Evolutionary conservation across 2,797 vertebrate genomes (phyloP), one percentile per base, ranked within the genome.

Genomic region (Scomberomorus guttatus): DNA sequence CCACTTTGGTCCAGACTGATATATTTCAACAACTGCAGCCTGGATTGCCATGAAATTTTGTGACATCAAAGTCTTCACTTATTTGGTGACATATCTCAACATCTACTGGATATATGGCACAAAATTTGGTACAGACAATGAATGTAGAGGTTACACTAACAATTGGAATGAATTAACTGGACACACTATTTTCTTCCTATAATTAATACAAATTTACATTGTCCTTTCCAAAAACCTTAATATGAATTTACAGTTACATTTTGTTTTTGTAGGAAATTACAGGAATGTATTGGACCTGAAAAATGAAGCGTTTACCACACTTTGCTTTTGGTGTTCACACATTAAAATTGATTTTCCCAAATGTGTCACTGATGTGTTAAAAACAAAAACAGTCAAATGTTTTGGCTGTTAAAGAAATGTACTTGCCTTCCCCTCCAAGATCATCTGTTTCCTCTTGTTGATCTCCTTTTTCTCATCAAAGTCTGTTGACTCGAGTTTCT

Each of bases 381-480:
- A 51, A 20, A 0, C 4, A 18, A 18, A 58, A 29, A 48, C 8
- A 11, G 2, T 11, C 8, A 22, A 32, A 72, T 13, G 9, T 68
- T 71, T 20, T 7, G 13, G 55, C 15, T 39, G 22, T 37, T n/a
- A 8, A 22, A 25, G 2, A 29, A 57, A 10, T 0, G 32, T 6
- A 79, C 93, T 86, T 87, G 96, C 98, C 96, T 98, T 99, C 13
- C 98, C 98, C 68, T 99, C 97, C 8, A 99, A 88, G 87, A 99
- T 98, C 93, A 99, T 84, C 85, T 99, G 97, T 60, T 99, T 99
- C 90, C 97, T 95, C 84, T 99, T 99, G 84, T 99, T 97, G 67
- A 97, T 98, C 83, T 99, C 97, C 54, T 97, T 99, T 91, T 97
- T 99, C 93, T 99, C 97, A 7, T 98, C 97, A 56, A 99, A 99